Evolutionary conservation across 2,797 vertebrate genomes (phyloP).

Genomic region (Gymnodraco acuticeps): DNA sequence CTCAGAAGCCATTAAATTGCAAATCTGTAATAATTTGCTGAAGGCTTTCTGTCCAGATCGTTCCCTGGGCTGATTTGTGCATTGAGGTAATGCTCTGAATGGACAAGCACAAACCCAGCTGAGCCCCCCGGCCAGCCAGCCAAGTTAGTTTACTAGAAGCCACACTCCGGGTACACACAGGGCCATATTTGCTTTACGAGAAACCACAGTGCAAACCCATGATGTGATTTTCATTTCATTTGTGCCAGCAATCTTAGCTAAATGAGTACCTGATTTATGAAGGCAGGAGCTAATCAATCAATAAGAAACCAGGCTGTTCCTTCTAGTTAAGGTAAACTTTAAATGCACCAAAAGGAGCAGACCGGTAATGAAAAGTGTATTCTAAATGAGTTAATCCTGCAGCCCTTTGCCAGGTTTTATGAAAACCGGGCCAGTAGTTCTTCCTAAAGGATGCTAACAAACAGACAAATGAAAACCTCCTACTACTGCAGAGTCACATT

Average conservation of each 20-base stretch:
- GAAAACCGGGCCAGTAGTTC: no score
- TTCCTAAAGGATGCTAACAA: no score
- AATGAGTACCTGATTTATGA: slow-evolving; percentile 33
- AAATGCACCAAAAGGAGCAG: not conserved
- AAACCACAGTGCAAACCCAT: slow-evolving; percentile 37
- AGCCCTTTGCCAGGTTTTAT: no score
- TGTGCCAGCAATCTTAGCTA: slow-evolving; percentile 12
- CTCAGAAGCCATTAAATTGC: slow-evolving; percentile 87
- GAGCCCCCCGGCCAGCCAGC: slow-evolving; percentile 64
- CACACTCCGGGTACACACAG: slow-evolving; percentile 28
- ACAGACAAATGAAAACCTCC: no score
- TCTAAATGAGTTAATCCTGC: no score
- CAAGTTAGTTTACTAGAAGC: slow-evolving; percentile 55
- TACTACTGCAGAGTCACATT: not conserved
- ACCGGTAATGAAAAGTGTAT: not conserved
- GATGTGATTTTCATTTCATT: slow-evolving; percentile 32
- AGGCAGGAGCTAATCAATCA: slow-evolving; percentile 14
- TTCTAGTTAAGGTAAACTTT: not conserved
- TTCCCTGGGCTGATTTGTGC: slow-evolving; percentile 78
- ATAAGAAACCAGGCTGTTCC: slow-evolving; percentile 4
- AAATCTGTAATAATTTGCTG: slow-evolving; percentile 87
- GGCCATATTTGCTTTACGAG: slow-evolving; percentile 52
- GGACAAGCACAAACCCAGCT: slow-evolving; percentile 75
- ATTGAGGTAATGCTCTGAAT: slow-evolving; percentile 70
- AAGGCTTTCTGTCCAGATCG: slow-evolving; percentile 81